Evolutionary conservation across 2,113 vertebrate genomes (phyloP).

Genomic region (Chloroceryle aenea): DNA sequence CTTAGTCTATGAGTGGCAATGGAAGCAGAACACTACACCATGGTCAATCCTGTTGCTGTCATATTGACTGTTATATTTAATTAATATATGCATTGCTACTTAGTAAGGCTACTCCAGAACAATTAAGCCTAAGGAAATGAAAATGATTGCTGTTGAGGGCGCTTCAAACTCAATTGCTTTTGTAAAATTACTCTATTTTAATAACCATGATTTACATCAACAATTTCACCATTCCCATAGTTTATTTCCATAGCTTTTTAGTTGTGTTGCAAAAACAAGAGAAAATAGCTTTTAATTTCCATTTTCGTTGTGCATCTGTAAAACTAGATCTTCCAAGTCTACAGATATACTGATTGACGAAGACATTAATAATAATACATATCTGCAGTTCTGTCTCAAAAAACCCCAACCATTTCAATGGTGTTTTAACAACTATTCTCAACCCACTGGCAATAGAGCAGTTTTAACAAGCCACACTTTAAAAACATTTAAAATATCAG

Average conservation of each 20-base stretch:
- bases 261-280: not conserved
- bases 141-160: not conserved
- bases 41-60: not conserved
- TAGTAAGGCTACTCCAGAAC: not conserved
- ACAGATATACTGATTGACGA: not conserved
- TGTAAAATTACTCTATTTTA: not conserved
- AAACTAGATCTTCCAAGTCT: fast-evolving
- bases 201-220: not conserved
- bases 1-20: not conserved
- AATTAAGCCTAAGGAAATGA: not conserved
- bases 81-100: not conserved
- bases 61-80: not conserved
- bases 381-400: not conserved
- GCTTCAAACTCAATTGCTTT: not conserved
- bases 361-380: fast-evolving
- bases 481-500: not conserved
- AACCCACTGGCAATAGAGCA: not conserved
- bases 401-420: not conserved
- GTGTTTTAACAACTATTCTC: not conserved
- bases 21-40: not conserved
- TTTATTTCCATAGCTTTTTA: not conserved
- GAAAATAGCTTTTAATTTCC: not conserved
- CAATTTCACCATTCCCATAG: not conserved
- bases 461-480: not conserved
- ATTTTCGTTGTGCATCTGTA: not conserved